A percentile compares a stretch with the other conserved stretches of the same genome.
These are phyloP conservation scores for Masnerella sp. DNA, from an alignment of 2,888 invertebrate species.

Conservation along the genomic window DNA sequence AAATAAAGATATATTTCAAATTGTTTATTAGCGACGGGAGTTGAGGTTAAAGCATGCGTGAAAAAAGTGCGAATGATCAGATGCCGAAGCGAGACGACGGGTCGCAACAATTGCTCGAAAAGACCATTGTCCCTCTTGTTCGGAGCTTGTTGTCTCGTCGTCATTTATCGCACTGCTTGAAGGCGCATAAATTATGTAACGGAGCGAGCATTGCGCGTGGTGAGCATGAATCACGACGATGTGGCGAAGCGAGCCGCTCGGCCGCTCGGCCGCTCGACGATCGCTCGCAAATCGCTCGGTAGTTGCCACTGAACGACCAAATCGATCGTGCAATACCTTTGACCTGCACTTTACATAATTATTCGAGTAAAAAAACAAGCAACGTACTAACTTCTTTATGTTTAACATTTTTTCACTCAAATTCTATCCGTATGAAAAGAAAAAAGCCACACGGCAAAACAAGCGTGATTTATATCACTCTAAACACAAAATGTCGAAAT, in stretches of 20 bases:
- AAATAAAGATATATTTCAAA: no score
- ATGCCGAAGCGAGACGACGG: neutral
- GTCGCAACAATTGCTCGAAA: constrained; percentile 15
- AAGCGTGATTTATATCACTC: no score
- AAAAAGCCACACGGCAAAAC: no score
- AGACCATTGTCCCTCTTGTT: constrained; percentile 22
- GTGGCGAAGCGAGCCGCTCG: constrained; percentile 38
- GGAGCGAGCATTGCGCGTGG: constrained; percentile 44
- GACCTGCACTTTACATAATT: constrained; percentile 18
- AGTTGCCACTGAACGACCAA: constrained; percentile 40
- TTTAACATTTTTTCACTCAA: no score
- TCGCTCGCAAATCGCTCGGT: constrained; percentile 48
- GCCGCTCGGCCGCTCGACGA: constrained; percentile 45
- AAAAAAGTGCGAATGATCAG: constrained; percentile 5
- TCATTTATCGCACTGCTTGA: constrained; percentile 52
- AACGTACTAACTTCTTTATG: no score
- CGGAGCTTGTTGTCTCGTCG: constrained; percentile 33
- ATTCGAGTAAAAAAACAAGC: neutral
- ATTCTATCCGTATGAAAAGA: no score
- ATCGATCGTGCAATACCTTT: constrained; percentile 27
- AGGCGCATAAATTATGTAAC: constrained; percentile 63
- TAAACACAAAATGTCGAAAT: no score
- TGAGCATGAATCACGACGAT: constrained; percentile 55
- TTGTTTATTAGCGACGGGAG: no score
- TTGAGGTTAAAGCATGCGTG: no score